Evolutionary conservation across 37 sponge, comb jelly and placozoan species (phyloP).

Genomic region (Cliona cf. orientalis): DNA sequence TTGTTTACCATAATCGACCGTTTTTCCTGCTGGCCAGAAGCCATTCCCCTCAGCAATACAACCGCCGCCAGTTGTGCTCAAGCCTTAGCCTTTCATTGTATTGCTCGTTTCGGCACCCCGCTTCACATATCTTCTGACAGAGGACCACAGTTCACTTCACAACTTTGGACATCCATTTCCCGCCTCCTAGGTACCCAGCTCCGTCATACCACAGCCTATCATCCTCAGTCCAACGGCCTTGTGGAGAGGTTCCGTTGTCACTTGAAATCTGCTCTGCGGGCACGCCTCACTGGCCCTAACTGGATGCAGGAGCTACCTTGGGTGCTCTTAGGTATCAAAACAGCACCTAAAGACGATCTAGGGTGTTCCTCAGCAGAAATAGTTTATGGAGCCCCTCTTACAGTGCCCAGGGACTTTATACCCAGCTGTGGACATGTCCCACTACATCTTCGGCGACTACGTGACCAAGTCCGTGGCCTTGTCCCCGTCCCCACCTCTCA

Average conservation of each 20-base stretch:
- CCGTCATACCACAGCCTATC: constrained; percentile 48
- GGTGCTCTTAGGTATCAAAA: constrained; percentile 40
- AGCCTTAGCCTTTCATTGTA: constrained; percentile 11
- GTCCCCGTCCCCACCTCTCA: constrained; percentile 29
- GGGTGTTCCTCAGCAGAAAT: constrained; percentile 37
- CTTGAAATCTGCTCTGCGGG: constrained; percentile 23
- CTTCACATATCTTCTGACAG: constrained; percentile 29
- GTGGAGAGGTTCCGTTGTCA: constrained; percentile 23
- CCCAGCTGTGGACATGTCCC: not conserved
- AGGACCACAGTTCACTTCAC: constrained; percentile 50
- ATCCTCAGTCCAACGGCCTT: constrained; percentile 32
- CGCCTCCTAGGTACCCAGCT: constrained; percentile 22
- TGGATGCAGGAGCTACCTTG: constrained; percentile 36
- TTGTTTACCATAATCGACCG: constrained; percentile 37
- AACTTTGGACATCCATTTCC: constrained; percentile 26
- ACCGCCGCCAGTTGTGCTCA: constrained; percentile 41
- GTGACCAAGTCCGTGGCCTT: constrained; percentile 11
- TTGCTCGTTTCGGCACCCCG: constrained; percentile 41
- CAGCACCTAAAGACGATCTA: constrained; percentile 51
- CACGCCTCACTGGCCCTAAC: constrained; percentile 10
- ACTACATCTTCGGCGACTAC: not conserved
- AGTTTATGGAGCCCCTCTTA: constrained; percentile 28
- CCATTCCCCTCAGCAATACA: constrained; percentile 33
- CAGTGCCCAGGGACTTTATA: constrained; percentile 36
- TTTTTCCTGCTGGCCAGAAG: constrained; percentile 51